Conservation (phyloP, 2,888 invertebrate genomes). For the Heliconius sara region DNA sequence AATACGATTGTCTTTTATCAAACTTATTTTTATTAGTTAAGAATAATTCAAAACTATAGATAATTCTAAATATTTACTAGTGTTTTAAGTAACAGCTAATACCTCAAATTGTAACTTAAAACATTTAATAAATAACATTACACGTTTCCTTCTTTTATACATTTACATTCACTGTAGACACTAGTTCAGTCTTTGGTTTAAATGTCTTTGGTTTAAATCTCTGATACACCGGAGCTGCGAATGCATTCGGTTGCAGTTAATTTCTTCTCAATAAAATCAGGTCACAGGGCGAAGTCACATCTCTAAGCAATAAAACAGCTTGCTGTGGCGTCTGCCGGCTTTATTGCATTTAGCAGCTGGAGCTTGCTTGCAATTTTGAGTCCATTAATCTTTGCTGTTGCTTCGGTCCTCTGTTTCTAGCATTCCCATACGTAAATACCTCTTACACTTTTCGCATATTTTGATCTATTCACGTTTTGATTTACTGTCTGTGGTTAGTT, state of each 20-base stretch:
- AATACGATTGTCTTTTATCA: not conserved
- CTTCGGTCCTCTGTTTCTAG: slow-evolving; percentile 64
- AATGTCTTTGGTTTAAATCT: not conserved
- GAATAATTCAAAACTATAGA: not conserved
- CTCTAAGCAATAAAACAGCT: slow-evolving; percentile 70
- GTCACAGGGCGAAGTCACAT: slow-evolving; percentile 54
- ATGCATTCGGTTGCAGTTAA: slow-evolving; percentile 62
- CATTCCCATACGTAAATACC: slow-evolving; percentile 49
- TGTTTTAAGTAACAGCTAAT: not conserved
- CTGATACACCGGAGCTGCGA: not conserved
- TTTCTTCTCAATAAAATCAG: slow-evolving; percentile 56
- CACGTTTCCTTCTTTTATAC: not conserved
- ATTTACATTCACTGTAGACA: not conserved
- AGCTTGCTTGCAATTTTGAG: slow-evolving; percentile 72
- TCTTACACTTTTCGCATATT: slow-evolving; percentile 43
- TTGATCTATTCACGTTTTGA: not conserved
- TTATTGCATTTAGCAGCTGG: slow-evolving; percentile 73
- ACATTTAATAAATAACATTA: not conserved
- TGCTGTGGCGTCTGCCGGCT: slow-evolving; percentile 62
- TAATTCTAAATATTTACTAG: not conserved
- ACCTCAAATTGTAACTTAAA: not conserved
- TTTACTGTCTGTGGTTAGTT: not conserved
- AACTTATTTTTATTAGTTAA: not conserved
- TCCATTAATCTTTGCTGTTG: slow-evolving; percentile 78
- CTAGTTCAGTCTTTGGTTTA: not conserved